Base-by-base conservation (phyloP, 1,140 invertebrate species). In the Euglossa dilemma region DNA sequence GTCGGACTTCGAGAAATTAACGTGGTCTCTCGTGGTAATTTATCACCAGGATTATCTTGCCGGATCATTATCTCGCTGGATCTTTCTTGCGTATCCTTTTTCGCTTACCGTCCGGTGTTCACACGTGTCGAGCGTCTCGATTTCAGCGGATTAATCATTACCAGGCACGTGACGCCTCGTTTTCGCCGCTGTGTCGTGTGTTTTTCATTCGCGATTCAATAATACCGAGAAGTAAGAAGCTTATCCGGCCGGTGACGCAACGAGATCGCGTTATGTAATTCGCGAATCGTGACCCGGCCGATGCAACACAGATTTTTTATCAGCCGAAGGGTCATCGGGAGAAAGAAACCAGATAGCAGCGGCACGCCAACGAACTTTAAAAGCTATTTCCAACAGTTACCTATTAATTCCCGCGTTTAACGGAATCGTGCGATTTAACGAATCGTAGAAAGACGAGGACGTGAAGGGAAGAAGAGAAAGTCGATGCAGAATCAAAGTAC, bases 221-320 rank as follows among this genome's bases (percentile, higher is more conserved):
- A 54, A 50, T 66, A 75, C 56, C 56, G 54, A 76, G 74, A 59
- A 77, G 12, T 59, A 36, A 61, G 72, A 28, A n/a, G 52, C 36
- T 76, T 76, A 77, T 69, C 63, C n/a, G n/a, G n/a, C 12, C 20
- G 0, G 36, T 75, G 80, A 75, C 57, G 73, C 66, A 76, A 78
- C 66, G 59, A 28, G 70, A 63, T 47, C 20, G 57, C 6, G 8
- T 84, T 84, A 77, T 57, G 59, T 72, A 84, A 84, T 70, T 47
- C 45, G 56, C 66, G 61, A 83, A 83, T 70, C 74, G 57, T 52
- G 64, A 50, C 36, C 74, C 28, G 9, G 20, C 23, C 20, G 18
- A 52, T 43, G 63, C 61, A 8, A 69, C 47, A 56, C 20, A 2
- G 69, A 43, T 8, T 64, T 67, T 69, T 70, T 77, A 67, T 83